phyloP scores from a whole-genome alignment of 2,888 invertebrate genomes.

The Xylocampa areola region DNA sequence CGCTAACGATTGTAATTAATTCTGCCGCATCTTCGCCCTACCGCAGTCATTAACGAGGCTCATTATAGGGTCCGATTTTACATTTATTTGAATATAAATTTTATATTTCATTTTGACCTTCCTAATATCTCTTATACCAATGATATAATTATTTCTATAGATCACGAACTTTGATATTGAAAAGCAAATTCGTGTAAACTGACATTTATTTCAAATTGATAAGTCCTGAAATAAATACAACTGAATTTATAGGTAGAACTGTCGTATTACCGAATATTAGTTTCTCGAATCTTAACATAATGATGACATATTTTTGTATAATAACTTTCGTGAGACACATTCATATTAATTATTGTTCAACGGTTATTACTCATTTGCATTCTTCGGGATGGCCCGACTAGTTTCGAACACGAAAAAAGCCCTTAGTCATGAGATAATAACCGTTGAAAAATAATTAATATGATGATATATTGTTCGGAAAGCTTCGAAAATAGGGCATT shows the following conservation, averaged over 20 bases:
- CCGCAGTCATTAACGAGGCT: slow-evolving; percentile 26
- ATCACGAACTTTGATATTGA: background rate
- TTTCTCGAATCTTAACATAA: slow-evolving; percentile 25
- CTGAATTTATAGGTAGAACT: slow-evolving; percentile 8
- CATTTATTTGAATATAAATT: slow-evolving; percentile 22
- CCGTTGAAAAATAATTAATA: too few species aligned
- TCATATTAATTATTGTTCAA: too few species aligned
- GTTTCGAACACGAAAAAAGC: too few species aligned
- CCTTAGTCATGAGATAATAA: too few species aligned
- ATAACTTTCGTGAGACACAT: too few species aligned
- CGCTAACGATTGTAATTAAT: slow-evolving; percentile 29
- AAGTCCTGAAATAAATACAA: background rate
- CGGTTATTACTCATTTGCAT: too few species aligned
- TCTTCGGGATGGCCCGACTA: too few species aligned
- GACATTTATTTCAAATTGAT: too few species aligned
- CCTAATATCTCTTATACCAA: background rate
- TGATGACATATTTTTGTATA: too few species aligned
- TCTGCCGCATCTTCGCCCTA: slow-evolving; percentile 29
- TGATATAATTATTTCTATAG: too few species aligned
- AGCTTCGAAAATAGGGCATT: slow-evolving; percentile 4
- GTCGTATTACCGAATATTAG: slow-evolving; percentile 27
- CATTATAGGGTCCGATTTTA: slow-evolving; percentile 16
- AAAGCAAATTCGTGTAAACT: background rate
- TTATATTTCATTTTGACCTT: background rate
- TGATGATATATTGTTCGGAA: slow-evolving; percentile 17